These are phyloP conservation scores for Lathronympha strigana DNA, from an alignment of 2,888 invertebrate species.

Conservation along the genomic window DNA sequence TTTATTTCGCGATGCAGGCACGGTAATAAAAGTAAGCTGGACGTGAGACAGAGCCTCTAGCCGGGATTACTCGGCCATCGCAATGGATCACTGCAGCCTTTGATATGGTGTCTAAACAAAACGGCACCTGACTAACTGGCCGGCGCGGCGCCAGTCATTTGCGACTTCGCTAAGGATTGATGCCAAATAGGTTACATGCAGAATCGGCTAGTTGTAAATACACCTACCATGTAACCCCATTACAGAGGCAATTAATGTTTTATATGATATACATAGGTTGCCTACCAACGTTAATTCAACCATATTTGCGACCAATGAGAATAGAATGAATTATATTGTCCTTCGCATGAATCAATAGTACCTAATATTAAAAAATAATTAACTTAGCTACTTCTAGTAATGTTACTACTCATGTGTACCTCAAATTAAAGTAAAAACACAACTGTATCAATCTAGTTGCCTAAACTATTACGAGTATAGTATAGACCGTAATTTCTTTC, in stretches of 20 bases:
- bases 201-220: constrained; percentile 3
- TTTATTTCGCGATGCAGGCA: constrained; percentile 83
- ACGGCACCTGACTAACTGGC: constrained; percentile 67
- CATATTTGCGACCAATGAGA: too few relatives aligned
- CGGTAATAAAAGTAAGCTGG: constrained; percentile 84
- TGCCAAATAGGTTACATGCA: constrained; percentile 21
- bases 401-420: too few relatives aligned
- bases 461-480: too few relatives aligned
- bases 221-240: neutral
- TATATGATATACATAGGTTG: too few relatives aligned
- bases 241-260: too few relatives aligned
- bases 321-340: too few relatives aligned
- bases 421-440: too few relatives aligned
- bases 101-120: constrained; percentile 76
- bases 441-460: too few relatives aligned
- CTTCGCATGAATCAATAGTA: too few relatives aligned
- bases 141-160: constrained; percentile 44
- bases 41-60: constrained; percentile 82
- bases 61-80: constrained; percentile 79
- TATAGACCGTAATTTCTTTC: neutral
- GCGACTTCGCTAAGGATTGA: constrained; percentile 11
- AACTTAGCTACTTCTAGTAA: too few relatives aligned
- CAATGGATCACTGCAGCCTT: constrained; percentile 78
- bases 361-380: too few relatives aligned
- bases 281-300: too few relatives aligned